These are phyloP conservation scores for Typhlomys cinereus DNA, from an alignment of 2,113 vertebrate genomes.

Conservation along the genomic window DNA sequence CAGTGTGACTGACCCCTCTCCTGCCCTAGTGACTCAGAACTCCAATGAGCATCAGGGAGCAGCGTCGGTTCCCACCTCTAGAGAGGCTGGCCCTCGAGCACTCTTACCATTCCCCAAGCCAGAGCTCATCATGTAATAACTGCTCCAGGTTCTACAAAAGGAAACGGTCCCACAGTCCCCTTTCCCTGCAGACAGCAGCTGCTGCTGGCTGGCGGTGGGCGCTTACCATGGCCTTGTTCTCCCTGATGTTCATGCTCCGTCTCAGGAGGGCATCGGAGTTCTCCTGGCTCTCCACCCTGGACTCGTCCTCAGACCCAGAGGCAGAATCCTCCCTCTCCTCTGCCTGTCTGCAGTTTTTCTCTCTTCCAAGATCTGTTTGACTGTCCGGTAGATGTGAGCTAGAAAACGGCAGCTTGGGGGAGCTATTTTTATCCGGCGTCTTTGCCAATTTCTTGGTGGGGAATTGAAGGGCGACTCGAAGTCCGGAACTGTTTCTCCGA, in stretches of 20 bases:
- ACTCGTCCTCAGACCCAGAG: constrained; percentile 85
- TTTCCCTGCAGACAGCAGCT: background rate
- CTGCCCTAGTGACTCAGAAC: background rate
- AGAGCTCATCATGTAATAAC: background rate
- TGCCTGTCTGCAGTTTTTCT: constrained; percentile 61
- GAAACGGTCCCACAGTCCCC: background rate
- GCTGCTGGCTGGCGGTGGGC: fast-evolving
- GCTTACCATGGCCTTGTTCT: constrained; percentile 98
- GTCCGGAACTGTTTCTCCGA: constrained; percentile 87
- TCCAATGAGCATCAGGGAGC: background rate
- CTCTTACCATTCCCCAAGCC: background rate
- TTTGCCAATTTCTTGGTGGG: constrained; percentile 87
- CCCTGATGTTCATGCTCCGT: constrained; percentile 94
- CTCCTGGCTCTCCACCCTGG: constrained; percentile 83
- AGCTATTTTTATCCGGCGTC: constrained; percentile 55
- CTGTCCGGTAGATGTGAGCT: constrained; percentile 66
- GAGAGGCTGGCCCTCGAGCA: background rate
- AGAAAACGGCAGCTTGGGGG: constrained; percentile 72
- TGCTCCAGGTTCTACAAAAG: background rate
- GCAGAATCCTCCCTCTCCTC: constrained; percentile 72
- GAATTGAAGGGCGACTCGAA: constrained; percentile 94
- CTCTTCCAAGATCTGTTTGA: constrained; percentile 68
- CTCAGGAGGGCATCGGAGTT: constrained; percentile 85
- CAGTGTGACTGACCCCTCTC: background rate
- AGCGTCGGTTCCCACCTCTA: no score